These are phyloP conservation scores for Babylonia areolata DNA, from an alignment of 1,140 invertebrate species.

Conservation along the genomic window DNA sequence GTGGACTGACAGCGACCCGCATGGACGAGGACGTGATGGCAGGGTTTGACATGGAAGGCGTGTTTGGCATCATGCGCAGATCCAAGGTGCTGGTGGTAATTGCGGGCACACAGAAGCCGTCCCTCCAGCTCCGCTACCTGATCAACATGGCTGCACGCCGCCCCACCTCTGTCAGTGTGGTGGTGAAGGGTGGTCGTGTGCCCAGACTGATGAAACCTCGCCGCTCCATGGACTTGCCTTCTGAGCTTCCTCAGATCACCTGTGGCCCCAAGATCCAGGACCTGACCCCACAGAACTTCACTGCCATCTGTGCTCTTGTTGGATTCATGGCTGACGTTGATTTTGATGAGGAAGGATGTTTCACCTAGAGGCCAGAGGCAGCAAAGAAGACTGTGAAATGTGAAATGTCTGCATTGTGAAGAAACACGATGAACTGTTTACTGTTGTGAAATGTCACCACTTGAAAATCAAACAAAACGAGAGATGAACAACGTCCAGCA, in stretches of 20 bases:
- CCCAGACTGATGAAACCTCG: neutral
- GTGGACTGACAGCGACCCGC: neutral
- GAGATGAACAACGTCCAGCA: too few species aligned
- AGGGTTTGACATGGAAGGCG: neutral
- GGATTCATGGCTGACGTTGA: neutral
- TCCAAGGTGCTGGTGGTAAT: neutral
- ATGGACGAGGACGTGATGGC: conserved; percentile 8
- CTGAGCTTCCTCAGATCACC: neutral
- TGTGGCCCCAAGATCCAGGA: neutral
- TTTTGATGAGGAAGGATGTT: too few species aligned
- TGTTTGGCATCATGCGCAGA: neutral
- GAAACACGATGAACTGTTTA: too few species aligned
- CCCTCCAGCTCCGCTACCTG: neutral
- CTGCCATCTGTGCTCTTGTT: neutral
- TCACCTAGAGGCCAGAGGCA: too few species aligned
- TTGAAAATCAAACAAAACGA: too few species aligned
- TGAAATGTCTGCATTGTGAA: too few species aligned
- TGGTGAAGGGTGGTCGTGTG: neutral
- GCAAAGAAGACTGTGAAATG: too few species aligned
- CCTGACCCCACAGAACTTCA: too few species aligned
- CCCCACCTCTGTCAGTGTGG: conserved; percentile 1
- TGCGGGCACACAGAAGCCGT: neutral
- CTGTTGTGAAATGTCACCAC: too few species aligned
- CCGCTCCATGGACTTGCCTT: neutral
- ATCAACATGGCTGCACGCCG: neutral